These are phyloP conservation scores for Clarias pachynema DNA, from an alignment of 2,797 vertebrate species.

Conservation along the genomic window DNA sequence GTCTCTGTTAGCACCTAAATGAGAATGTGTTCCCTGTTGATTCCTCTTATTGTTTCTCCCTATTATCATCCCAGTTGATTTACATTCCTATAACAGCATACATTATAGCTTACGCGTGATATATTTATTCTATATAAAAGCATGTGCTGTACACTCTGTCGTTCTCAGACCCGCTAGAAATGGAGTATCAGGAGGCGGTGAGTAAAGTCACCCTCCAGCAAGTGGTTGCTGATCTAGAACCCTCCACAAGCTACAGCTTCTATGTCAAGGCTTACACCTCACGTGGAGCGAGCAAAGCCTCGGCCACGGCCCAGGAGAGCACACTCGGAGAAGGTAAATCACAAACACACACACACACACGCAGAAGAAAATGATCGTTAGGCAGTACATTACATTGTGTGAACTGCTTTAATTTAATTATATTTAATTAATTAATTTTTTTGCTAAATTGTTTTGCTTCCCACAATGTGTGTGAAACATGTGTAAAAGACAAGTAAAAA, in stretches of 20 bases:
- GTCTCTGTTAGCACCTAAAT: too few species aligned
- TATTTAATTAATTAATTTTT: background rate
- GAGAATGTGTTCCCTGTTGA: too few species aligned
- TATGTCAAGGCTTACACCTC: conserved; percentile 98
- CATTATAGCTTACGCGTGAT: too few species aligned
- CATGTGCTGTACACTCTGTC: conserved; percentile 35
- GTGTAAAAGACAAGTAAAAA: background rate
- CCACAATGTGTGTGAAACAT: background rate
- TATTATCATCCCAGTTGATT: too few species aligned
- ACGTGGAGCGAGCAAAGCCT: conserved; percentile 92
- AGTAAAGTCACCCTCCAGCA: conserved; percentile 94
- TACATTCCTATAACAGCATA: too few species aligned
- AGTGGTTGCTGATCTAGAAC: conserved; percentile 90
- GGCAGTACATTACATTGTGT: background rate
- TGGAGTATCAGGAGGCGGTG: conserved; percentile 97
- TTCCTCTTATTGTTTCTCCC: too few species aligned
- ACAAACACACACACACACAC: conserved; percentile 16
- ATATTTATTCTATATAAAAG: background rate
- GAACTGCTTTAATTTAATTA: too few species aligned
- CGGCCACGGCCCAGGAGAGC: conserved; percentile 80
- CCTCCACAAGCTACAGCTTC: conserved; percentile 94
- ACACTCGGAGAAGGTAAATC: conserved; percentile 92
- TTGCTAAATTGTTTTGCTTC: background rate
- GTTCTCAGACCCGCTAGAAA: conserved; percentile 84
- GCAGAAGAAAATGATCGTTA: background rate